phyloP scores from a whole-genome alignment of 2,797 vertebrate genomes.

The Lates japonicus region DNA sequence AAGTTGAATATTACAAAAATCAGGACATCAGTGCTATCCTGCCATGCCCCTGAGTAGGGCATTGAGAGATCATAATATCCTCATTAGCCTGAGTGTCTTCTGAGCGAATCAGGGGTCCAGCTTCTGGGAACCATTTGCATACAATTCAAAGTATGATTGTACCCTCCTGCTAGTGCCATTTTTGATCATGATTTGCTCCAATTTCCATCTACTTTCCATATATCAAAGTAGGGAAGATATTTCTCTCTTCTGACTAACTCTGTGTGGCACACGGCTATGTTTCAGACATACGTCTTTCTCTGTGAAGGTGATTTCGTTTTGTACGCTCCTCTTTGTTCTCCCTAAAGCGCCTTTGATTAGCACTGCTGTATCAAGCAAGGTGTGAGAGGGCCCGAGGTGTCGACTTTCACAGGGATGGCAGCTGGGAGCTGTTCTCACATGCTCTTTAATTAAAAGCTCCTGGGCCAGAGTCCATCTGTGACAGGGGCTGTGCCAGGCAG shows the following conservation, averaged over 20 bases:
- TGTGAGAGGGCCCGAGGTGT: slow-evolving; percentile 83
- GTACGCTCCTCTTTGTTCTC: slow-evolving; percentile 73
- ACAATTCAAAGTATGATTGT: slow-evolving; percentile 86
- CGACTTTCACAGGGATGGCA: slow-evolving; percentile 84
- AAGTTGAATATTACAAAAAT: slow-evolving; percentile 83
- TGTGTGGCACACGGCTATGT: slow-evolving; percentile 44
- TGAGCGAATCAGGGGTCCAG: slow-evolving; percentile 78
- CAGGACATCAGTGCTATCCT: slow-evolving; percentile 78
- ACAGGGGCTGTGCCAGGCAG: slow-evolving; percentile 80
- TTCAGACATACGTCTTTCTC: slow-evolving; percentile 65
- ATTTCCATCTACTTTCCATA: slow-evolving; percentile 83
- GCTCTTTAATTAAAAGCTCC: slow-evolving; percentile 90
- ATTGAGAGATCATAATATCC: slow-evolving; percentile 83
- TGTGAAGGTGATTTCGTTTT: slow-evolving; percentile 76
- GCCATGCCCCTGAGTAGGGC: slow-evolving; percentile 78
- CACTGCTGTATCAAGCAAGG: slow-evolving; percentile 71
- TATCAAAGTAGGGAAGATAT: slow-evolving; percentile 70
- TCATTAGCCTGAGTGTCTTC: slow-evolving; percentile 84
- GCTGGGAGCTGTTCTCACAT: slow-evolving; percentile 88
- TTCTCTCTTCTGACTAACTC: slow-evolving; percentile 48
- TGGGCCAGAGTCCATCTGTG: slow-evolving; percentile 87
- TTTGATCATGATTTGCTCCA: slow-evolving; percentile 82
- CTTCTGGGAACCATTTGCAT: slow-evolving; percentile 85
- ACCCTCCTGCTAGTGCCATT: slow-evolving; percentile 78
- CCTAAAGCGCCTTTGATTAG: slow-evolving; percentile 85